Conservation (phyloP, 2,888 invertebrate genomes). For the Oeneis ivallda region DNA sequence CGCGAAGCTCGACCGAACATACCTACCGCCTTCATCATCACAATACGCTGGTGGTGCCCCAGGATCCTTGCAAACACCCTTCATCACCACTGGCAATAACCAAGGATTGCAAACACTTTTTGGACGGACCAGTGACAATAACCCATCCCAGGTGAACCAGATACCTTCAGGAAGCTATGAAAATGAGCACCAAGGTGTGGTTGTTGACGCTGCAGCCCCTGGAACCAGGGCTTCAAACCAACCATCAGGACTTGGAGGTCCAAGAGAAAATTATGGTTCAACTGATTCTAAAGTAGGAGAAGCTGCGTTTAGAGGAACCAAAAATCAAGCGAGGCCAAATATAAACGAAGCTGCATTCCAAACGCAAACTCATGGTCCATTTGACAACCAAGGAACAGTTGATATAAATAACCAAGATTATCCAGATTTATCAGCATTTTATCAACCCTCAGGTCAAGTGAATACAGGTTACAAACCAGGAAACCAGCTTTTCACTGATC, state of each 20-base stretch:
- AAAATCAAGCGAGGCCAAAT: slow-evolving; percentile 36
- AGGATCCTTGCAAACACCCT: slow-evolving; percentile 55
- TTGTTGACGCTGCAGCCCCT: slow-evolving; percentile 67
- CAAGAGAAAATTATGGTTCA: slow-evolving; percentile 67
- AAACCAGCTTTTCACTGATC: slow-evolving; percentile 53
- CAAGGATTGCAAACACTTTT: slow-evolving; percentile 37
- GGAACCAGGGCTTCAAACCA: slow-evolving; percentile 60
- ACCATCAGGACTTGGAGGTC: slow-evolving; percentile 60
- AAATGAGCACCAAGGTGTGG: slow-evolving; percentile 69
- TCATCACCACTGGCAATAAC: slow-evolving; percentile 36
- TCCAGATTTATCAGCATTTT: slow-evolving; percentile 29
- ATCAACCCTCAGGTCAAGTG: slow-evolving; percentile 3
- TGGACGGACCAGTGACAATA: slow-evolving; percentile 13
- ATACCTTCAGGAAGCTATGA: slow-evolving; percentile 62
- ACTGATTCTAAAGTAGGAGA: slow-evolving; percentile 70
- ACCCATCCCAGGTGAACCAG: slow-evolving; percentile 37
- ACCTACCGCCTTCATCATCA: slow-evolving; percentile 64
- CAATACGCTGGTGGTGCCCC: slow-evolving; percentile 63
- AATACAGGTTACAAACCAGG: slow-evolving; percentile 10
- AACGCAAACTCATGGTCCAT: slow-evolving; percentile 34
- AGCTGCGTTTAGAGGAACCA: slow-evolving; percentile 58
- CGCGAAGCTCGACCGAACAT: slow-evolving; percentile 64
- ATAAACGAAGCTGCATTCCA: slow-evolving; percentile 35
- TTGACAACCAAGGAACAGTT: neutral
- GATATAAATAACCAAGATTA: neutral